Conservation (phyloP, 2,888 invertebrate genomes). For the Molanna angustata region DNA sequence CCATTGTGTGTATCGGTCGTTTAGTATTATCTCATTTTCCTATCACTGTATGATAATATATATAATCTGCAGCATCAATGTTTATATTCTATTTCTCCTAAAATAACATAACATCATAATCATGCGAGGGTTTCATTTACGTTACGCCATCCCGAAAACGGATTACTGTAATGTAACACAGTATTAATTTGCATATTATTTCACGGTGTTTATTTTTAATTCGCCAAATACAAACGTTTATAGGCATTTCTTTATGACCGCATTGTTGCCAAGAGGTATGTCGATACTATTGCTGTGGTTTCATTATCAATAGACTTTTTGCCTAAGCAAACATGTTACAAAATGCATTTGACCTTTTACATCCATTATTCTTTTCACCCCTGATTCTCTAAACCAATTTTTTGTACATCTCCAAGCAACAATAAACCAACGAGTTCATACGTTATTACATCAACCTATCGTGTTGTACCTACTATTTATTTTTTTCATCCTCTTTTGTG, state of each 20-base stretch:
- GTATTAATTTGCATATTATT: constrained; percentile 18
- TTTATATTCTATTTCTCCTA: constrained; percentile 10
- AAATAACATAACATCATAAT: constrained; percentile 9
- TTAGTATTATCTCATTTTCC: no score
- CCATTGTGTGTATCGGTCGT: no score
- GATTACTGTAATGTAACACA: constrained; percentile 5
- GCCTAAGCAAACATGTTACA: constrained; percentile 7
- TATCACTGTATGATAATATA: no score
- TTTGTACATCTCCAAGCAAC: no score
- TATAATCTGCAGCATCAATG: no score
- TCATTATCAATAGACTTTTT: neutral
- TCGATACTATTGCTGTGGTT: neutral
- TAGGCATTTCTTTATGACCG: constrained; percentile 5
- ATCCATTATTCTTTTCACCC: no score
- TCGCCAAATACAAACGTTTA: constrained; percentile 4
- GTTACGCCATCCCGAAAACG: neutral
- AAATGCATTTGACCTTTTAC: no score
- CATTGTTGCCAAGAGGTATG: neutral
- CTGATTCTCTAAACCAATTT: no score
- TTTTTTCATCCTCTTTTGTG: no score
- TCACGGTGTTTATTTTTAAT: constrained; percentile 19
- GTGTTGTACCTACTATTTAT: no score
- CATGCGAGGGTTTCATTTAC: neutral
- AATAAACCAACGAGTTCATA: no score
- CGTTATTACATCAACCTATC: no score